Evolutionary conservation across 2,797 vertebrate genomes (phyloP), one percentile per base, ranked within the genome.

Genomic region (Sciaenops ocellatus): DNA sequence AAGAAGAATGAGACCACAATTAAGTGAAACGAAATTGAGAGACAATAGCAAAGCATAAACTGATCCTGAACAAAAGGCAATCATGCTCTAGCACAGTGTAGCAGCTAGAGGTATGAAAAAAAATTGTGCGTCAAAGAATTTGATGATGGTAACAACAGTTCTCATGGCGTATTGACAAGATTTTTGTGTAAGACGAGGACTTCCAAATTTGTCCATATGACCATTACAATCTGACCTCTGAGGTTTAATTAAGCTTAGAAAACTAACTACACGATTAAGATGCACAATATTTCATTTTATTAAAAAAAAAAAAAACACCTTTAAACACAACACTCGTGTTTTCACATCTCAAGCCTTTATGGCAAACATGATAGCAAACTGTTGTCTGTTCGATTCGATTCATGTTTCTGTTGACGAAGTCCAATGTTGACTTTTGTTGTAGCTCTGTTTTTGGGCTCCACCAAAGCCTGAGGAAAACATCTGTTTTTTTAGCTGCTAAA

Each of bases 1-100:
- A 67, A 70, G 24, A 70, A 41, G 57, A 78, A 62, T 70, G 5
- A 77, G 26, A 44, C n/a, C 47, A 38, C 48, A 44, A 78, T 81
- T 67, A 80, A 4, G 10, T 50, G 10, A 73, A 60, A 0, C 15
- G 34, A 78, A 78, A 69, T 18, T 17, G 15, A 60, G 22, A 59
- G 38, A 69, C 20, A 9, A 26, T 13, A 60, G 38, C 30, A 11
- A 6, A 54, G 22, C 20, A 79, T 28, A 68, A 69, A 67, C 26
- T 52, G 50, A 57, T 34, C 57, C 20, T 34, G 47, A 72, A 79
- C 46, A 75, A 72, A 15, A 64, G 5, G 34, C 51, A 5, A 42
- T 65, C 0, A 9, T 4, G 66, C 28, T 76, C 55, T 34, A 47
- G 26, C 56, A 12, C 11, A 42, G 13, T n/a, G 41, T 42, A 51